Evolutionary conservation across 2,888 invertebrate species (phyloP).

Genomic region (Diarsia brunnea): DNA sequence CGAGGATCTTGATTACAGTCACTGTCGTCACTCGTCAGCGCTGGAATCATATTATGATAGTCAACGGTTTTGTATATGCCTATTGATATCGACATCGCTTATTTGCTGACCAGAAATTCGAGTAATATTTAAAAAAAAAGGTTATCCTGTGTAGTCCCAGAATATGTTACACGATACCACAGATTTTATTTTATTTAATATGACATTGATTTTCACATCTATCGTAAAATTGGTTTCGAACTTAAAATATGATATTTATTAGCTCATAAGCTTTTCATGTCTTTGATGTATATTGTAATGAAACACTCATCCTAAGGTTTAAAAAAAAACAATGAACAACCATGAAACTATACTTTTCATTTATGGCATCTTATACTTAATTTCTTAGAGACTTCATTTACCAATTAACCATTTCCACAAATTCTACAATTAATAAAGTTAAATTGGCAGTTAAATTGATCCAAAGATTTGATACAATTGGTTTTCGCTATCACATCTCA

Average conservation of each 20-base stretch:
- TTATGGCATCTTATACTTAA: too few species aligned
- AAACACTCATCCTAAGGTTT: background rate
- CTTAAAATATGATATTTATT: background rate
- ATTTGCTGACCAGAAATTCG: background rate
- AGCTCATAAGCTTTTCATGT: background rate
- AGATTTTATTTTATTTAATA: background rate
- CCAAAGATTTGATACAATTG: conserved; percentile 46
- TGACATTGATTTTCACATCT: background rate
- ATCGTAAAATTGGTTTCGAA: background rate
- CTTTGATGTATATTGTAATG: background rate
- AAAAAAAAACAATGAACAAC: background rate
- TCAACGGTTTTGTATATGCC: conserved; percentile 19
- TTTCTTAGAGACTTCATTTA: conserved; percentile 8
- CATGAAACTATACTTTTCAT: too few species aligned
- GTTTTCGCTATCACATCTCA: conserved; percentile 25
- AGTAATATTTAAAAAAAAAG: background rate
- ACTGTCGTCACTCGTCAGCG: conserved; percentile 44
- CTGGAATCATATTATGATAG: conserved; percentile 42
- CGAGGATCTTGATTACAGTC: conserved; percentile 43
- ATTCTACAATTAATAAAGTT: conserved; percentile 37
- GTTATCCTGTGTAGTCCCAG: background rate
- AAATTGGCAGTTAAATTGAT: conserved; percentile 45
- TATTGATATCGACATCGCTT: conserved; percentile 1
- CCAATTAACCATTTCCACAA: conserved; percentile 31
- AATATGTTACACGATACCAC: background rate